Conservation (phyloP, 2,888 invertebrate genomes). For the Drosophila planitibia region DNA sequence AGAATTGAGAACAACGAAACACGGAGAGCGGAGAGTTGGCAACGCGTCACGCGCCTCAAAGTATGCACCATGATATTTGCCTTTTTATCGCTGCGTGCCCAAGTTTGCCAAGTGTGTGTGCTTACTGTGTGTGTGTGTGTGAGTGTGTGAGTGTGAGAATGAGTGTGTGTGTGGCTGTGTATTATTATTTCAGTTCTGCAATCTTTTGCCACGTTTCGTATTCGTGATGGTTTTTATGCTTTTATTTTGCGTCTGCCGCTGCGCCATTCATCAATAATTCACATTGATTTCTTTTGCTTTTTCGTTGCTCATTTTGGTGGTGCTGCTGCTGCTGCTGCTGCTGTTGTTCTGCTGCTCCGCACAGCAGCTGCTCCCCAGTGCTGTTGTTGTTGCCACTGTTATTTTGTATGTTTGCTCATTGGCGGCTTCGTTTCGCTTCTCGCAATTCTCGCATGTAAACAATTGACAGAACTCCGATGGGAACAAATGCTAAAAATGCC, state of each 20-base stretch:
- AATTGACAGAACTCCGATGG: conserved; percentile 62
- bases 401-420: conserved; percentile 45
- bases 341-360: neutral
- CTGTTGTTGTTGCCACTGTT: conserved; percentile 1
- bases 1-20: conserved; percentile 23
- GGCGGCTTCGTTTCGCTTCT: conserved; percentile 33
- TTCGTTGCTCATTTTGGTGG: conserved; percentile 36
- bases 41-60: conserved; percentile 72
- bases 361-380: conserved; percentile 10
- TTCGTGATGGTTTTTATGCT: conserved; percentile 40
- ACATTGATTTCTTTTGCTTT: conserved; percentile 70
- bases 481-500: conserved; percentile 34
- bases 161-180: conserved; percentile 34
- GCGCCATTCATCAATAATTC: conserved; percentile 81
- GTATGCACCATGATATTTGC: conserved; percentile 75
- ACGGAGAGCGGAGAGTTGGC: conserved; percentile 28
- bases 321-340: neutral
- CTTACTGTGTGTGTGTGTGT: conserved; percentile 9
- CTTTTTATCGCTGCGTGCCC: conserved; percentile 70
- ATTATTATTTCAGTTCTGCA: conserved; percentile 73
- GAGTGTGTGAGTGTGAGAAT: neutral
- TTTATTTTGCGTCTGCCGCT: conserved; percentile 53
- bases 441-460: conserved; percentile 56
- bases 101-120: conserved; percentile 26
- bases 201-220: conserved; percentile 67